phyloP scores from a whole-genome alignment of 2,113 vertebrate genomes.

The Thoracochromis brauschi region DNA sequence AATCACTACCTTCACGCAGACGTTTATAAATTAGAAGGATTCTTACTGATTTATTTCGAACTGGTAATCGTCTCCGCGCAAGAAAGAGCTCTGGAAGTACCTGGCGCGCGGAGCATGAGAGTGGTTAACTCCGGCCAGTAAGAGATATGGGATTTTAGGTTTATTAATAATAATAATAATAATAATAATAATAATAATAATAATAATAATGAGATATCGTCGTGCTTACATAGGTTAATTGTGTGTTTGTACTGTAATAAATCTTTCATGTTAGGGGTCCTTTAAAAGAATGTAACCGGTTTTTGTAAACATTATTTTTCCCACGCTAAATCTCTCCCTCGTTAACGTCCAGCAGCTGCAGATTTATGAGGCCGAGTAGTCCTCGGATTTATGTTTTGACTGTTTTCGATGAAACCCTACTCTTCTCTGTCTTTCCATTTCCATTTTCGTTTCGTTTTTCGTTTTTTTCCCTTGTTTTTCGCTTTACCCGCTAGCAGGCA shows the following conservation, averaged over 20 bases:
- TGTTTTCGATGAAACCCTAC: not conserved
- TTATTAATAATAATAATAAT: not conserved
- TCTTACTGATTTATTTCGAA: conserved; percentile 64
- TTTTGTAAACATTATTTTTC: conserved; percentile 4
- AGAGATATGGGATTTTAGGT: not conserved
- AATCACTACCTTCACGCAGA: conserved; percentile 35
- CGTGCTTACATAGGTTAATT: not conserved
- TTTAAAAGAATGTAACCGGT: not conserved
- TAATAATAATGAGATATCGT: not conserved
- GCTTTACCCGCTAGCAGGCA: not conserved
- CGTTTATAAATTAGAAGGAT: conserved; percentile 59
- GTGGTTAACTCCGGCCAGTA: not conserved
- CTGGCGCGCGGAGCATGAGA: not conserved
- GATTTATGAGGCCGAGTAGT: conserved; percentile 31
- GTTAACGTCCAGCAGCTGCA: conserved; percentile 28
- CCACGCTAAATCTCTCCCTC: conserved; percentile 33
- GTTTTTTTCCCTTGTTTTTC: not conserved
- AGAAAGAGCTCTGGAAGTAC: conserved; percentile 34
- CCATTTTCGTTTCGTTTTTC: not conserved
- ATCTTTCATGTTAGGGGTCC: not conserved
- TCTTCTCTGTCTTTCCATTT: not conserved
- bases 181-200: conserved; percentile 20
- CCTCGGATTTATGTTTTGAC: conserved; percentile 39
- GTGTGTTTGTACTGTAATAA: not conserved
- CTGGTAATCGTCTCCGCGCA: conserved; percentile 45